Evolutionary conservation across 2,113 vertebrate species (phyloP).

Genomic region (Alces alces): DNA sequence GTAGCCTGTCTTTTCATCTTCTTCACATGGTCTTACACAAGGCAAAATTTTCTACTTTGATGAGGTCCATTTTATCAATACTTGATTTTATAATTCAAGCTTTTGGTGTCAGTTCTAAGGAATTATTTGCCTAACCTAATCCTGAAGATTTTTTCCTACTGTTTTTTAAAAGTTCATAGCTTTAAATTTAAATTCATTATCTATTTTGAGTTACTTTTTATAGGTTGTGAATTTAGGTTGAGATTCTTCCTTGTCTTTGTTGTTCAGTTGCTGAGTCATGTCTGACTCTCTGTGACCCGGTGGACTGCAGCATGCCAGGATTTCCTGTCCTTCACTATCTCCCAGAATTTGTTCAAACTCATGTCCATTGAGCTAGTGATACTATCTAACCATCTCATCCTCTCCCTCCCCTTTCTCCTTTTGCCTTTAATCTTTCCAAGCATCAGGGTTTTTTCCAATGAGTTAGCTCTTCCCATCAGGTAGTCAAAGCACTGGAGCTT

Average conservation of each 20-base stretch:
- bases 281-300: not conserved
- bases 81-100: not conserved
- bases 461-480: not conserved
- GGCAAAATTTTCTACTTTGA: not conserved
- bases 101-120: constrained; percentile 18
- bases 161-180: not conserved
- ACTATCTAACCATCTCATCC: not conserved
- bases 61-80: not conserved
- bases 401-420: not conserved
- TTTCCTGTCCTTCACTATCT: not conserved
- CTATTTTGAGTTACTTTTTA: constrained; percentile 2
- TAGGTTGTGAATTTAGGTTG: not conserved
- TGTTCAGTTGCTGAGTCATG: not conserved
- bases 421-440: not conserved
- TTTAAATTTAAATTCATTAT: not conserved
- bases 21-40: not conserved
- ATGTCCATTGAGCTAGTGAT: not conserved
- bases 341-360: not conserved
- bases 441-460: not conserved
- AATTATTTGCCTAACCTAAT: not conserved
- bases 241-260: not conserved
- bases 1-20: not conserved
- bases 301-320: not conserved
- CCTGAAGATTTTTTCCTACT: not conserved
- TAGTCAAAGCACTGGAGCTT: not conserved